These are phyloP conservation scores for Oscheius sp. DNA, from an alignment of 1,140 invertebrate species.

Conservation along the genomic window DNA sequence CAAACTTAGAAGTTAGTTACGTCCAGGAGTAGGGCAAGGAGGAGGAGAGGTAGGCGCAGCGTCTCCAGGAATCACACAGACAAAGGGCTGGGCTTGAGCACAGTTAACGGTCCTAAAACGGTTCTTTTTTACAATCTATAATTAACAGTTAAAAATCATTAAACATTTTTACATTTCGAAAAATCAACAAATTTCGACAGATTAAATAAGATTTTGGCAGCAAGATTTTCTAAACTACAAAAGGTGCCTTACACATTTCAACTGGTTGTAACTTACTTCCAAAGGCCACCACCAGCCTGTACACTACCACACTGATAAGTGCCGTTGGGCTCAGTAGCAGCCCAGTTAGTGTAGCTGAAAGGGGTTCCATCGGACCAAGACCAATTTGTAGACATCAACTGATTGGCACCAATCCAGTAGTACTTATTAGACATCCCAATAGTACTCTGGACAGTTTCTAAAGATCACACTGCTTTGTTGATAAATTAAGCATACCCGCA, in stretches of 20 bases:
- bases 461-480: not conserved
- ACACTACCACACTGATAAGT: not conserved
- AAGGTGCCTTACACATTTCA: too few species aligned
- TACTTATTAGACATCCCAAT: not conserved
- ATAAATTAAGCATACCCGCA: not conserved
- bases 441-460: not conserved
- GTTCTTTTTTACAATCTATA: not conserved
- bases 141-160: too few species aligned
- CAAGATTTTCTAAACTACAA: too few species aligned
- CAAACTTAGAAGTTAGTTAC: not conserved
- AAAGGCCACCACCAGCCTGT: not conserved
- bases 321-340: not conserved
- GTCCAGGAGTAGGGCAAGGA: not conserved
- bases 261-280: not conserved
- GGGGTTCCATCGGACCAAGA: not conserved
- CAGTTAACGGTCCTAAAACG: not conserved
- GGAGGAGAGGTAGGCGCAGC: not conserved
- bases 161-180: too few species aligned
- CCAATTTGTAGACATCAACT: not conserved
- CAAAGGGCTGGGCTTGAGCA: not conserved
- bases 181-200: not conserved
- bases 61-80: not conserved
- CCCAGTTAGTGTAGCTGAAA: not conserved
- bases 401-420: not conserved
- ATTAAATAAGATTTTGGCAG: not conserved